Base-by-base conservation (phyloP, 2,113 vertebrate species). In the zebrafish (Danio rerio) region DNA sequence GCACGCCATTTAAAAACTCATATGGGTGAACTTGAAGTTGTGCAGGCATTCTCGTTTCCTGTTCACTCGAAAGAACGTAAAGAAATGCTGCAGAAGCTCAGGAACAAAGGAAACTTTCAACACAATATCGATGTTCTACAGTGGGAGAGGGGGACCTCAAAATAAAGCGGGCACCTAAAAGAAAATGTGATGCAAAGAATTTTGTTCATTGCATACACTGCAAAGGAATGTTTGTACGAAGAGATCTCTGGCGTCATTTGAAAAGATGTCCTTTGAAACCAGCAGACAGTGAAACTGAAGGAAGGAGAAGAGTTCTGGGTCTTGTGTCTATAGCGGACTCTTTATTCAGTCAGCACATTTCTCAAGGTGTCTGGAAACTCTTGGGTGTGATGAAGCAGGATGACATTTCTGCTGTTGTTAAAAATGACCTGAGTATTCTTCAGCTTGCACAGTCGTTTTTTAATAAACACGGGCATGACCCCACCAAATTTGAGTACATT, bases 391-490 rank as follows among this genome's bases (percentile, higher is more conserved):
- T 79, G 72, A 85, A 83, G 9, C 21, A 78, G 3, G 71, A 87
- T 78, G 42, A 83, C 5, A 73, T 72, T 16, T 6, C 65, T 45
- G 18, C 76, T 81, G 58, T 62, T 77, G 81, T 83, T n/a, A n/a
- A 43, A 16, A 83, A 45, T 85, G 84, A 87, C 73, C 81, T 68
- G 11, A 83, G 42, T 20, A 78, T 85, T 71, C 68, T 83, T 80
- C 69, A 79, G 7, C 79, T 82, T 13, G 78, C 73, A 1, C 83
- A 85, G 70, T 83, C 69, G 9, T 80, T 82, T 65, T 84, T 73
- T 11, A 87, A 82, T 16, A 87, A 81, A 77, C 81, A 81, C 83
- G 84, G 72, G 45, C 56, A 87, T 15, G 81, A 85, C 50, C 77
- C 80, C 5, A 81, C 56, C 63, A 83, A 83, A 80, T 63, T 49